Evolutionary conservation across 2,113 vertebrate species (phyloP), one percentile per base, ranked within the genome.

Genomic region (Notiomystis cincta): DNA sequence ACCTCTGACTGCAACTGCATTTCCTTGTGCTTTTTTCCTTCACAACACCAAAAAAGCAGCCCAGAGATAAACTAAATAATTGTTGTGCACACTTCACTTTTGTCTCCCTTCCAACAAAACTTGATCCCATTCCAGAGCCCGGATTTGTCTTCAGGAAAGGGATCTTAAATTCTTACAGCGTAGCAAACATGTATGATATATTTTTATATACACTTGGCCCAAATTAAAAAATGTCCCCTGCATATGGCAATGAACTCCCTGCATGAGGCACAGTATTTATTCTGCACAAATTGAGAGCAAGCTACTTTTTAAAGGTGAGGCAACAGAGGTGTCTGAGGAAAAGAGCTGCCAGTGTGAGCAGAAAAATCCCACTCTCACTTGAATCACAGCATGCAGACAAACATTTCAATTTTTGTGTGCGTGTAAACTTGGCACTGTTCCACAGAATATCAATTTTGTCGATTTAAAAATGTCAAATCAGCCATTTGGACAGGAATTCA

Each of bases 21-120:
- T 90, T 65, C 30, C 64, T 87, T 90, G 90, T 93, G 61, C 23
- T 71, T 94, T 94, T 92, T 69, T 30, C 42, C 79, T 95, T 92
- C 92, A 92, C 57, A 93, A 82, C 54, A 89, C 33, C 75, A 86
- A 90, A 77, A 82, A 93, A 61, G 37, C 35, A 69, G 86, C 67
- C 79, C 67, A 88, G 35, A 83, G 58, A 82, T 86, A 15, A 93
- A 65, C 71, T 87, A 44, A 87, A 40, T 84, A 87, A 82, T 81
- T 75, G 71, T 21, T 53, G 37, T 37, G 85, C 35, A 66, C 45
- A 27, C 15, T 82, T 80, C 31, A 91, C 31, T 65, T 67, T 25
- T 73, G 62, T 89, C 47, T 64, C 69, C 70, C 24, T 87, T 93
- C 71, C 85, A 90, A 57, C 5, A 67, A 61, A 58, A 67, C 33